A percentile compares a stretch with the other conserved stretches of the same genome.
These are phyloP conservation scores for Ceratotherium simum DNA, from an alignment of 2,113 vertebrate genomes.

Conservation along the genomic window DNA sequence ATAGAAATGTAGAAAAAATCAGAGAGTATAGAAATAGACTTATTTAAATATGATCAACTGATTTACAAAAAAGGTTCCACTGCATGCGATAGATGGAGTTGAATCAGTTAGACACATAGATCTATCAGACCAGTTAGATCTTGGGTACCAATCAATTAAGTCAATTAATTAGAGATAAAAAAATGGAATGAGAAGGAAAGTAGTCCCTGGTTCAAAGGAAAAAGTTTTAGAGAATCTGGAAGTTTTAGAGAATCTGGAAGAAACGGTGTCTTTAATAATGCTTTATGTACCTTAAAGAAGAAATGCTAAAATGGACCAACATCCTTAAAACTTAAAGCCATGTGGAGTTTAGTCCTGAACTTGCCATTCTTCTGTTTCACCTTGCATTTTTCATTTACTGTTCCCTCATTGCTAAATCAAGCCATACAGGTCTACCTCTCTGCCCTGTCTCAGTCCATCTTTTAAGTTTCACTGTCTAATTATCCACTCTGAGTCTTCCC, in stretches of 20 bases:
- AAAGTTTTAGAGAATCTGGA: neutral
- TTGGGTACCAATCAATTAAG: neutral
- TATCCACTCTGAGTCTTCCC: neutral
- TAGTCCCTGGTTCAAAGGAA: neutral
- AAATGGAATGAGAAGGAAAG: neutral
- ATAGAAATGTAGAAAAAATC: neutral
- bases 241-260: neutral
- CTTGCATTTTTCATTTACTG: neutral
- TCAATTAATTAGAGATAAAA: neutral
- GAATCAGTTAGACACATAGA: neutral
- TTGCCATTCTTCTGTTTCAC: conserved; percentile 14
- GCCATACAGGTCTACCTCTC: neutral
- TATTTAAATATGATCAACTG: neutral
- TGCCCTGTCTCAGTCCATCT: neutral
- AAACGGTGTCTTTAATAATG: neutral
- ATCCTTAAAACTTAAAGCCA: neutral
- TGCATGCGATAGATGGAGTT: neutral
- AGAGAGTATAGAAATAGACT: neutral
- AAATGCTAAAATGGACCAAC: neutral
- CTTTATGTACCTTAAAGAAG: neutral
- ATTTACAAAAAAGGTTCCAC: neutral
- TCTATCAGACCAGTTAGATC: neutral
- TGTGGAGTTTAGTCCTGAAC: neutral
- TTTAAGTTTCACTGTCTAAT: neutral
- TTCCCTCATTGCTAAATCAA: neutral